phyloP scores from a whole-genome alignment of 2,797 vertebrate species.

The Bovichtus diacanthus region DNA sequence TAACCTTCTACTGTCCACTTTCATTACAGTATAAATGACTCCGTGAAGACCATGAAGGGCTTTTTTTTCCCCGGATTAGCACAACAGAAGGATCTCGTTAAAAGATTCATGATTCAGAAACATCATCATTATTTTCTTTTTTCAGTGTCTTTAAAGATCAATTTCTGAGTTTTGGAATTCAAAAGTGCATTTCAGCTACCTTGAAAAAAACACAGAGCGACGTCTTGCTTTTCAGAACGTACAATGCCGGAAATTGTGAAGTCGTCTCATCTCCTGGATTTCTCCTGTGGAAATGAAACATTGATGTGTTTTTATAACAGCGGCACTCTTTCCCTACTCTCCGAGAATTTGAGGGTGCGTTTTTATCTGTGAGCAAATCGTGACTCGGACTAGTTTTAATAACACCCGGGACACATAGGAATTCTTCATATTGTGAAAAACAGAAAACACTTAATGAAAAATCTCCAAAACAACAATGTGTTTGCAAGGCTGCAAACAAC shows the following conservation, averaged over 20 bases:
- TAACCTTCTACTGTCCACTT: not conserved
- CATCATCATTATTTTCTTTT: not conserved
- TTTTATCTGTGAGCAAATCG: not conserved
- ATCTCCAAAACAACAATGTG: not conserved
- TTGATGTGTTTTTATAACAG: not conserved
- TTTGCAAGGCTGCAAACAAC: conserved; percentile 12
- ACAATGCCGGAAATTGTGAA: not conserved
- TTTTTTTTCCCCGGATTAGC: too few species aligned
- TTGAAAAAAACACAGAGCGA: not conserved
- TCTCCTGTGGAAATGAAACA: not conserved
- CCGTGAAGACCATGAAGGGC: not conserved
- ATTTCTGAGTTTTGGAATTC: not conserved
- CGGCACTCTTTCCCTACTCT: not conserved
- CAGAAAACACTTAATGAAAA: conserved; percentile 11
- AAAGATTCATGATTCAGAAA: not conserved
- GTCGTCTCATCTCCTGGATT: not conserved
- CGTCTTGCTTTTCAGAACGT: too few species aligned
- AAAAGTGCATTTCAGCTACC: not conserved
- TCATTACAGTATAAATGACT: not conserved
- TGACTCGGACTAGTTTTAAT: not conserved
- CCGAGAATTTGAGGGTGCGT: not conserved
- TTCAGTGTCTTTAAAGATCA: not conserved
- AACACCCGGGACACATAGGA: not conserved
- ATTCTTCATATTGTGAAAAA: not conserved
- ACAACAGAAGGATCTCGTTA: not conserved